Percentiles rank a stretch among this genome's conserved stretches.
phyloP scores from a whole-genome alignment of 2,888 invertebrate genomes.

The Heliconius cydno region DNA sequence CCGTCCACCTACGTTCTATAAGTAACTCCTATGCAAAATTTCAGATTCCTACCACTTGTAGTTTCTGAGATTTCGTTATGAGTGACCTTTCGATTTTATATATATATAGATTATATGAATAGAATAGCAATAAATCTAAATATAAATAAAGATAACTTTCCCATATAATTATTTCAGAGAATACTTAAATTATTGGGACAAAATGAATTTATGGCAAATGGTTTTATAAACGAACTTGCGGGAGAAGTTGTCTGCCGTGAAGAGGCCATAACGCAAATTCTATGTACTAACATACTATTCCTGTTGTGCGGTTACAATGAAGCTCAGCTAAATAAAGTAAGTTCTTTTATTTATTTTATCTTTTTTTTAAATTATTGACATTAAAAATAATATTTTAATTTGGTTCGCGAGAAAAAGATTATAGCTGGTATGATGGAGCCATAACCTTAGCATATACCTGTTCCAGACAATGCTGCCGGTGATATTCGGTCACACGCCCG shows the following conservation, averaged over 20 bases:
- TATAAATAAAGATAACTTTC: not conserved
- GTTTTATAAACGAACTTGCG: constrained; percentile 74
- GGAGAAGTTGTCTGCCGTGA: constrained; percentile 78
- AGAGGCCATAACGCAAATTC: constrained; percentile 73
- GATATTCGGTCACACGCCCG: constrained; percentile 78
- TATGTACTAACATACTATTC: constrained; percentile 86
- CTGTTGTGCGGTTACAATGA: constrained; percentile 83
- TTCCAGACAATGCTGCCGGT: constrained; percentile 81
- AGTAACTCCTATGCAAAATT: too few relatives aligned
- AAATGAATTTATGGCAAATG: constrained; percentile 84
- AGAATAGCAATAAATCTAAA: not conserved
- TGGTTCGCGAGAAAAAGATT: too few relatives aligned
- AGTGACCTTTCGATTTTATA: too few relatives aligned
- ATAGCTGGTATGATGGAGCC: too few relatives aligned
- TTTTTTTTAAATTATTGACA: not conserved
- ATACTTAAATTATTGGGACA: constrained; percentile 69
- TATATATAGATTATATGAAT: too few relatives aligned
- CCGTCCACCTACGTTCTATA: too few relatives aligned
- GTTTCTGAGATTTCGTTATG: too few relatives aligned
- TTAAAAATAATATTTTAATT: too few relatives aligned
- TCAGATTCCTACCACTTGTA: too few relatives aligned
- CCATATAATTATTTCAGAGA: constrained; percentile 57
- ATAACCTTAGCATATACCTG: not conserved
- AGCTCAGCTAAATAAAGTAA: constrained; percentile 80
- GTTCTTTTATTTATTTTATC: constrained; percentile 28